phyloP scores from a whole-genome alignment of 2,113 vertebrate genomes.

The Petaurus breviceps region DNA sequence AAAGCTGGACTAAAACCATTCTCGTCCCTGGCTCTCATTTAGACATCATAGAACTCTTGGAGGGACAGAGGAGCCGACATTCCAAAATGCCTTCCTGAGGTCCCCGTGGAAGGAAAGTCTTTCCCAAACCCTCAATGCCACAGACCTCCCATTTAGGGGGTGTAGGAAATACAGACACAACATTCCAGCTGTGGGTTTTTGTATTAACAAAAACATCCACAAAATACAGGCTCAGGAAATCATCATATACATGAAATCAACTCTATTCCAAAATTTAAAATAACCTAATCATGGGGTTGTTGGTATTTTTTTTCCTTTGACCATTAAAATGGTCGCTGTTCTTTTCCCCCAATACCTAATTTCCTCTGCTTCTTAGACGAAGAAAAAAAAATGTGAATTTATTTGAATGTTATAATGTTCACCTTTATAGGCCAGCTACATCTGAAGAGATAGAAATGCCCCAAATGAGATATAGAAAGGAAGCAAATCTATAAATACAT shows the following conservation, averaged over 20 bases:
- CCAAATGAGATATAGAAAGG: not conserved
- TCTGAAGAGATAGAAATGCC: slow-evolving; percentile 45
- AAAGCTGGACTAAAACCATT: not conserved
- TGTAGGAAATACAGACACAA: not conserved
- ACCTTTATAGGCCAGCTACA: not conserved
- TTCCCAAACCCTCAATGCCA: not conserved
- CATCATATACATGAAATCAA: slow-evolving; percentile 58
- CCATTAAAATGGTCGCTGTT: slow-evolving; percentile 35
- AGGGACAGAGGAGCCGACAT: not conserved
- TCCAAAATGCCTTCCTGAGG: not conserved
- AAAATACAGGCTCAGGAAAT: slow-evolving; percentile 73
- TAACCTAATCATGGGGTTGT: slow-evolving; percentile 33
- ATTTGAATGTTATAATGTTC: slow-evolving; percentile 43
- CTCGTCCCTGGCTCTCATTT: not conserved
- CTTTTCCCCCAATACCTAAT: not conserved
- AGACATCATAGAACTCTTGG: not conserved
- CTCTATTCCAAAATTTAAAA: slow-evolving; percentile 71
- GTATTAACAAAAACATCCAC: slow-evolving; percentile 61
- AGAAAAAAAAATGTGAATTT: not conserved
- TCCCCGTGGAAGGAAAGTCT: not conserved
- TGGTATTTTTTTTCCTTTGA: slow-evolving; percentile 6
- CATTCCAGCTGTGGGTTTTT: slow-evolving; percentile 67
- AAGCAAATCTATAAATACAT: not conserved
- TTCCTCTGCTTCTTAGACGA: not conserved
- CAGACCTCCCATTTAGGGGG: slow-evolving; percentile 9